Evolutionary conservation across 2,888 invertebrate genomes (phyloP).

Genomic region (Luffia ferchaultella): DNA sequence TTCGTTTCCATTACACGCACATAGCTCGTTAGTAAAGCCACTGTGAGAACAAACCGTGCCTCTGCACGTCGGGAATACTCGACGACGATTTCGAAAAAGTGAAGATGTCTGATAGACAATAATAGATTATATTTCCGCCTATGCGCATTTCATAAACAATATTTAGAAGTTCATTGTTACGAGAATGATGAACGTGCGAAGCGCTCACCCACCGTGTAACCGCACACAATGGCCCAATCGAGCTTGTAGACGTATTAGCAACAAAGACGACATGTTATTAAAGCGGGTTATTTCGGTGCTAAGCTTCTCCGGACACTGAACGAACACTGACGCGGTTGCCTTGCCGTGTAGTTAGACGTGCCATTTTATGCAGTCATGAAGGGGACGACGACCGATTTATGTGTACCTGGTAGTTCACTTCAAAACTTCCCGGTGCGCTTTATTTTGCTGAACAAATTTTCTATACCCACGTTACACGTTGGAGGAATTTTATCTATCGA

Average conservation of each 20-base stretch:
- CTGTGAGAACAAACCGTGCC: neutral
- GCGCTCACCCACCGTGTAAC: neutral
- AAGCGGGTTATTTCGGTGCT: too few species aligned
- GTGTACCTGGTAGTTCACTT: too few species aligned
- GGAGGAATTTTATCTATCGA: too few species aligned
- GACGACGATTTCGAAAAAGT: neutral
- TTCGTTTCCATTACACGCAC: neutral
- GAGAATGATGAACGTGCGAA: neutral
- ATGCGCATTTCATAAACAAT: slow-evolving; percentile 48
- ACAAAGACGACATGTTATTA: neutral
- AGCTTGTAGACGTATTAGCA: neutral
- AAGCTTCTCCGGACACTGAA: too few species aligned
- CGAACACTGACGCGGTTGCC: too few species aligned
- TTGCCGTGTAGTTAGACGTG: too few species aligned
- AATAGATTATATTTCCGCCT: slow-evolving; percentile 39
- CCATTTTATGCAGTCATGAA: too few species aligned
- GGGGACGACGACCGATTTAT: too few species aligned
- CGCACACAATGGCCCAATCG: neutral
- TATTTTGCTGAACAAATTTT: too few species aligned
- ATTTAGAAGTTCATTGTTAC: slow-evolving; percentile 53
- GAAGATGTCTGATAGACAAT: neutral
- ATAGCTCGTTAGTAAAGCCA: neutral
- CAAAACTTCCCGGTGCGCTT: too few species aligned
- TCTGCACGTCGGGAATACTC: neutral
- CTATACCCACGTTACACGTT: too few species aligned